A percentile compares a stretch with the other conserved stretches of the same genome.
Evolutionary conservation across 2,797 vertebrate genomes (phyloP).

Genomic region (Bradypodion ventrale): DNA sequence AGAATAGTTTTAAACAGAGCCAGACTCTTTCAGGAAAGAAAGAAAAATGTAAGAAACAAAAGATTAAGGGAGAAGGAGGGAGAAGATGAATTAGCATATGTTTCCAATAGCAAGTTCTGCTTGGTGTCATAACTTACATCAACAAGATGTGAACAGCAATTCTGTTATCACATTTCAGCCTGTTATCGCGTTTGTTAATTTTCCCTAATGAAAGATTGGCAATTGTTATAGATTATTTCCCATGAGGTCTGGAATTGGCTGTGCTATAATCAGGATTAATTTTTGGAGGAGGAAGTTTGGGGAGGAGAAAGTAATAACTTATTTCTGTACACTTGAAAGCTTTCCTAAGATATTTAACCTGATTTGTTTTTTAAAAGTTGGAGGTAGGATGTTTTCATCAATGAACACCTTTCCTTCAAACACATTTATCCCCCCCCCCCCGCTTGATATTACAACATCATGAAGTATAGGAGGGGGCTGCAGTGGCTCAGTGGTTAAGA

Average conservation of each 20-base stretch:
- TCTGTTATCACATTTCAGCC: conserved; percentile 63
- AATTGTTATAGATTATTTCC: conserved; percentile 47
- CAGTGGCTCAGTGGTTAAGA: too few species aligned
- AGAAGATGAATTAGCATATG: conserved; percentile 70
- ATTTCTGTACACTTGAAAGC: neutral
- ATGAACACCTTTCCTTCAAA: conserved; percentile 3
- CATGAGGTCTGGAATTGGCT: conserved; percentile 27
- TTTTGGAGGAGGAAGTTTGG: neutral
- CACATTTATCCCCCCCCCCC: neutral
- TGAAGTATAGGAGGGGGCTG: too few species aligned
- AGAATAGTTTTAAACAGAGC: conserved; percentile 75
- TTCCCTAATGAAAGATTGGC: conserved; percentile 65
- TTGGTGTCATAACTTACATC: conserved; percentile 73
- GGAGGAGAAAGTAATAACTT: conserved; percentile 1
- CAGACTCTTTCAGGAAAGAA: conserved; percentile 69
- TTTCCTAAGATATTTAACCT: neutral
- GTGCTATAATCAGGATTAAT: conserved; percentile 1
- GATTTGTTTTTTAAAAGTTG: neutral
- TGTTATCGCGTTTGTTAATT: conserved; percentile 69
- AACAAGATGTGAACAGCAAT: conserved; percentile 74
- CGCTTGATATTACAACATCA: neutral
- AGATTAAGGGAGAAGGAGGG: too few species aligned
- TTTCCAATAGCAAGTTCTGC: conserved; percentile 72
- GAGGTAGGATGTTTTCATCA: conserved; percentile 12
- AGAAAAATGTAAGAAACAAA: neutral